Percentiles rank a stretch among this genome's conserved stretches.
Evolutionary conservation across 92 coral and sea anemone species (phyloP).

Genomic region (Heliopora coerulea): DNA sequence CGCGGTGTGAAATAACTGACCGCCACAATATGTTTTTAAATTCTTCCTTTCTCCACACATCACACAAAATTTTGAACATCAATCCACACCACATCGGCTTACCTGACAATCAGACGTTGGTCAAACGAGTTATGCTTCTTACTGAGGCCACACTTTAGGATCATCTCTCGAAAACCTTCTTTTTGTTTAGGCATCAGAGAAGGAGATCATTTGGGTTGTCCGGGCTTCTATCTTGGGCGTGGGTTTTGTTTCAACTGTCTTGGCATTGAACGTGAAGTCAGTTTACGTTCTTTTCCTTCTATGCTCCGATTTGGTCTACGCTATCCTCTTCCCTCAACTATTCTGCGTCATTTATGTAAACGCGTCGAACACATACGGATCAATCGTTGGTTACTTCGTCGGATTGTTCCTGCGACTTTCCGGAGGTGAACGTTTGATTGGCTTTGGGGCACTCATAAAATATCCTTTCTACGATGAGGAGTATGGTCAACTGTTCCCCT

Average conservation of each 20-base stretch:
- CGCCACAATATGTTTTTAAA: no score
- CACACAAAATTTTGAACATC: no score
- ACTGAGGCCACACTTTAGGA: not conserved
- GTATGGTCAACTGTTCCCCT: conserved; percentile 83
- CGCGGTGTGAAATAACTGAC: no score
- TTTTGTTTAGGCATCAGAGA: conserved; percentile 67
- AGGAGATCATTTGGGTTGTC: conserved; percentile 86
- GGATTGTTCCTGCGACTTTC: conserved; percentile 75
- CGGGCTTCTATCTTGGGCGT: conserved; percentile 74
- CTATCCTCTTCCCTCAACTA: conserved; percentile 88
- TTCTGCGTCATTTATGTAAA: conserved; percentile 71
- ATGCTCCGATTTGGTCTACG: conserved; percentile 91
- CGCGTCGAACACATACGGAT: conserved; percentile 80
- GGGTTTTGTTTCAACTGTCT: conserved; percentile 75
- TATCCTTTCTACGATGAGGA: conserved; percentile 71
- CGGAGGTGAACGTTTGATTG: conserved; percentile 71
- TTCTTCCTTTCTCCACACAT: no score
- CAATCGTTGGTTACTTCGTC: conserved; percentile 67
- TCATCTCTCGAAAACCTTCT: not conserved
- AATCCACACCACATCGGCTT: no score
- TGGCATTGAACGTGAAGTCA: conserved; percentile 80
- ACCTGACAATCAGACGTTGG: no score
- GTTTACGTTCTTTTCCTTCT: conserved; percentile 77
- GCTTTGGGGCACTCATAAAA: conserved; percentile 62
- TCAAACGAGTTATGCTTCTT: no score